phyloP scores from a whole-genome alignment of 2,113 vertebrate genomes.

The Microcebus tavaratra region DNA sequence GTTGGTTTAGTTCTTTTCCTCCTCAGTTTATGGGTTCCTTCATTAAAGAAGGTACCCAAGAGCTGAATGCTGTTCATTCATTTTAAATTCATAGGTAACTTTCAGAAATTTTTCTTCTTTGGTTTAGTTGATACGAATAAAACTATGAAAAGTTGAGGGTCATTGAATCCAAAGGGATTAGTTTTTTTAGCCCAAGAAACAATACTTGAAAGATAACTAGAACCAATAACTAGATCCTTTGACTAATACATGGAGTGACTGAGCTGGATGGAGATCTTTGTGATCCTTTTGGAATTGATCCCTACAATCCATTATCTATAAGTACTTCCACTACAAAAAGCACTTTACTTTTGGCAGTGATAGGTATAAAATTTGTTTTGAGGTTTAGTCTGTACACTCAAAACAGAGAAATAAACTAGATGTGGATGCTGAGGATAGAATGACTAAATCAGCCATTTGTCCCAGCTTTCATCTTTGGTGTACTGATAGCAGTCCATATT shows the following conservation, averaged over 20 bases:
- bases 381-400: neutral
- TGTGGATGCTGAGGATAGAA: neutral
- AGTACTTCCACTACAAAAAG: neutral
- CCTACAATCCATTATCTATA: neutral
- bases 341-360: neutral
- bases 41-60: neutral
- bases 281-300: neutral
- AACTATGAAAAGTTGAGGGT: neutral
- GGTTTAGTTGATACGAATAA: slow-evolving; percentile 1
- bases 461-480: neutral
- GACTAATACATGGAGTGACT: neutral
- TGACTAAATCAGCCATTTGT: neutral
- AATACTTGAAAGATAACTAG: neutral
- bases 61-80: neutral
- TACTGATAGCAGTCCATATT: neutral
- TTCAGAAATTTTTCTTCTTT: neutral
- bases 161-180: neutral
- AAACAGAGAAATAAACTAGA: neutral
- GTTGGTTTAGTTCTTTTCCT: neutral
- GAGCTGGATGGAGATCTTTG: neutral
- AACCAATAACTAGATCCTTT: neutral
- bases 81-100: slow-evolving; percentile 26
- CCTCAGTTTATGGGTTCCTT: neutral
- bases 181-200: neutral
- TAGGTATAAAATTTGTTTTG: neutral